Percentiles rank a stretch among this genome's conserved stretches.
These are phyloP conservation scores for Chelonia mydas DNA, from an alignment of 2,797 vertebrate genomes.

Conservation along the genomic window DNA sequence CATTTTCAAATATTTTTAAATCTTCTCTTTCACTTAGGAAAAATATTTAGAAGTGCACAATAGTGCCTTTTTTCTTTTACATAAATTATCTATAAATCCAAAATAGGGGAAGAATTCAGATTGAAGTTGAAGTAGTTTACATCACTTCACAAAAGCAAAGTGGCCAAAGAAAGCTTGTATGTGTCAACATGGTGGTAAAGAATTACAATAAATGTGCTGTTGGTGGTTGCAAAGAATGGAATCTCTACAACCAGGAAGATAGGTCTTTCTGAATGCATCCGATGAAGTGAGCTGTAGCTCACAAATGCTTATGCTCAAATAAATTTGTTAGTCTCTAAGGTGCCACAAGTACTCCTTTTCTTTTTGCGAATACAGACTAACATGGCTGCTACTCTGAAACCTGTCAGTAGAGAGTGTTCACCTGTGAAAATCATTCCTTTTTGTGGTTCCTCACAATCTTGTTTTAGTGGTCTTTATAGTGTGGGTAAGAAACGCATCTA, in stretches of 20 bases:
- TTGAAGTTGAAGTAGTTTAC: not conserved
- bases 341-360: no score
- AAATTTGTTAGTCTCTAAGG: no score
- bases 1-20: constrained; percentile 22
- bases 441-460: accelerated
- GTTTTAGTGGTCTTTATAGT: not conserved
- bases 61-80: not conserved
- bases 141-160: not conserved
- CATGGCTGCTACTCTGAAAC: no score
- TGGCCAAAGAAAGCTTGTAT: not conserved
- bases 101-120: not conserved
- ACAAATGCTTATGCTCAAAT: no score
- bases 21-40: not conserved
- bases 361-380: no score
- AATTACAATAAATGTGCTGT: not conserved
- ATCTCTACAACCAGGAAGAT: accelerated
- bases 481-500: not conserved
- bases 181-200: not conserved
- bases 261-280: not conserved
- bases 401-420: not conserved
- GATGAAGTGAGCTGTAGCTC: no score
- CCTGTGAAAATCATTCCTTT: not conserved
- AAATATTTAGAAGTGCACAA: not conserved
- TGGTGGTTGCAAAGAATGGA: not conserved
- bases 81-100: not conserved